A percentile compares a stretch with the other conserved stretches of the same genome.
Conservation (phyloP, 2,113 vertebrate genomes). For the Indicator maculatus region DNA sequence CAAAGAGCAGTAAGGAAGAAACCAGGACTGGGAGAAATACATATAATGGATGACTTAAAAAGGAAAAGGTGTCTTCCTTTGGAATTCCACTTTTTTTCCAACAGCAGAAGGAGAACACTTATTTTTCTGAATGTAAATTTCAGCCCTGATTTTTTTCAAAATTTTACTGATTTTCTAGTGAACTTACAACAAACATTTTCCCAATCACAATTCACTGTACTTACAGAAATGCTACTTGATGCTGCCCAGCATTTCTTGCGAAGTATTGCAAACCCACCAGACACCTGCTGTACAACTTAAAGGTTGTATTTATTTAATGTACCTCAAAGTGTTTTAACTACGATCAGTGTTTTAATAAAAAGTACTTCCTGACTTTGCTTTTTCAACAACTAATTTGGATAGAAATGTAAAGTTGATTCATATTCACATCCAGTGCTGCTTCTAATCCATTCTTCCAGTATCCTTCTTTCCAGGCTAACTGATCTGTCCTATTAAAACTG, state of each 20-base stretch:
- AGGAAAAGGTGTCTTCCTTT: not conserved
- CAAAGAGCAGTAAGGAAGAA: not conserved
- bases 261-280: slow-evolving; percentile 38
- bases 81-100: slow-evolving; percentile 35
- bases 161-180: slow-evolving; percentile 26
- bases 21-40: not conserved
- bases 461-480: not conserved
- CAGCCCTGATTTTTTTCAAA: slow-evolving; percentile 51
- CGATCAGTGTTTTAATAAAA: slow-evolving; percentile 94
- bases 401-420: not conserved
- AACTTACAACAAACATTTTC: not conserved
- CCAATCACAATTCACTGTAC: not conserved
- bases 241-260: slow-evolving; percentile 46
- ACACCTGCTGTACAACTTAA: slow-evolving; percentile 68
- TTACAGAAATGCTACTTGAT: slow-evolving; percentile 43
- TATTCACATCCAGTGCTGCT: not conserved
- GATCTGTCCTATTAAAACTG: not conserved
- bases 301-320: slow-evolving; percentile 88
- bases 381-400: slow-evolving; percentile 46
- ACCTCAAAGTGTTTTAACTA: slow-evolving; percentile 94
- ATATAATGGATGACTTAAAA: not conserved
- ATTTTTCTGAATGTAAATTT: slow-evolving; percentile 70
- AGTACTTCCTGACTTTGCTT: slow-evolving; percentile 72
- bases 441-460: not conserved
- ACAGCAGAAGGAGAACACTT: not conserved